Conservation (phyloP, 2,888 invertebrate genomes). For the Ectobius pallidus region DNA sequence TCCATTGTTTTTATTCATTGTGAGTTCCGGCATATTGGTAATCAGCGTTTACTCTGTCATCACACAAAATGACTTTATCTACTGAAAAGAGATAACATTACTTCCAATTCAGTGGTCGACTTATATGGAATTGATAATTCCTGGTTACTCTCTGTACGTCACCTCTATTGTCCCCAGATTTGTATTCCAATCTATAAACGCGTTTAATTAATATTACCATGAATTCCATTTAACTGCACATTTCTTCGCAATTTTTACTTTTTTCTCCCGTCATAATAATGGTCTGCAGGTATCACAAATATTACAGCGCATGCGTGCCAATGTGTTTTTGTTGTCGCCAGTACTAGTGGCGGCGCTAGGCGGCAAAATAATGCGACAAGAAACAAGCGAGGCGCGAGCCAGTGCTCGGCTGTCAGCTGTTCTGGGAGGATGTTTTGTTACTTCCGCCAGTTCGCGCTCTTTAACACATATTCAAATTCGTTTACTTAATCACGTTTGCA, state of each 20-base stretch:
- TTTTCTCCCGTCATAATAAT: neutral
- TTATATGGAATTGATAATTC: neutral
- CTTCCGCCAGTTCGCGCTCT: neutral
- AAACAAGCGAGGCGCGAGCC: constrained; percentile 14
- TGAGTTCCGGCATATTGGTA: no score
- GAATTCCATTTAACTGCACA: neutral
- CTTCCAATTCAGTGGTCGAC: neutral
- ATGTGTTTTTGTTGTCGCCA: neutral
- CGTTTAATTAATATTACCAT: neutral
- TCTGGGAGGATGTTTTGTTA: neutral
- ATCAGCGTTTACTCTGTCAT: no score
- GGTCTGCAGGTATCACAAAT: neutral
- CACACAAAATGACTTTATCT: neutral
- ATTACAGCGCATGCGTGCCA: neutral
- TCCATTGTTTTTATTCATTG: no score
- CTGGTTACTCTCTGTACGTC: neutral
- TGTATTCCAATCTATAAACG: neutral
- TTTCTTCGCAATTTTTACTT: neutral
- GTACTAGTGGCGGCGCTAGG: constrained; percentile 20
- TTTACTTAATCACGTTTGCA: neutral
- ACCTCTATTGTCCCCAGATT: neutral
- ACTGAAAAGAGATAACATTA: neutral
- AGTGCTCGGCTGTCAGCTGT: constrained; percentile 30
- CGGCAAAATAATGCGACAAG: constrained; percentile 4
- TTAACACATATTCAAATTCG: constrained; percentile 1